Conservation (phyloP, 2,888 invertebrate genomes). For the Zygaena filipendulae region DNA sequence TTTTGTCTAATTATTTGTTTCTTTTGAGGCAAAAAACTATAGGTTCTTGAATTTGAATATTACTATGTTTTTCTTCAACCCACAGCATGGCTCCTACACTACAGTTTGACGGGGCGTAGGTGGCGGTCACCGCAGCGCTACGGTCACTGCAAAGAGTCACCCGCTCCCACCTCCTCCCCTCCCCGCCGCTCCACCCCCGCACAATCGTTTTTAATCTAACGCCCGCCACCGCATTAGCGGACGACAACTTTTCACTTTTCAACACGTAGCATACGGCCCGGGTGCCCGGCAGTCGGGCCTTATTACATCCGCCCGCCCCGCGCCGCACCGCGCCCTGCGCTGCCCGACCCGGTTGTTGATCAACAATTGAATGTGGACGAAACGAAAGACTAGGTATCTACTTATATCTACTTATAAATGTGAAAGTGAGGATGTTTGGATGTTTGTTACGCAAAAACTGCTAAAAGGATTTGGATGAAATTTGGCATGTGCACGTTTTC, state of each 20-base stretch:
- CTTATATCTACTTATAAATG: too few species aligned
- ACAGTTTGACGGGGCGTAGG: constrained; percentile 6
- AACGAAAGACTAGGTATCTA: too few species aligned
- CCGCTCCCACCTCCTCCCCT: constrained; percentile 2
- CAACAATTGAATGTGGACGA: too few species aligned
- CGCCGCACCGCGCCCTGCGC: neutral
- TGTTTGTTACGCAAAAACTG: too few species aligned
- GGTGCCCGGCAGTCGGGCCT: neutral
- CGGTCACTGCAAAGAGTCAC: too few species aligned
- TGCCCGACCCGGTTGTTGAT: constrained; percentile 10
- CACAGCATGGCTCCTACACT: constrained; percentile 6
- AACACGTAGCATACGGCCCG: constrained; percentile 7
- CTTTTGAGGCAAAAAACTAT: too few species aligned
- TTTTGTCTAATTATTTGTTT: too few species aligned
- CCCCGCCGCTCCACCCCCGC: constrained; percentile 12
- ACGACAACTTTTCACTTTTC: constrained; percentile 20
- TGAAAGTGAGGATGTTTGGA: too few species aligned
- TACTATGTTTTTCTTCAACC: too few species aligned
- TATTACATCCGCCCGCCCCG: neutral
- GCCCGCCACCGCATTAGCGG: constrained; percentile 15
- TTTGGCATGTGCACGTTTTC: too few species aligned
- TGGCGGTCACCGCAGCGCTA: constrained; percentile 2
- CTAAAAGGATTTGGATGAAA: too few species aligned
- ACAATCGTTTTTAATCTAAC: constrained; percentile 21
- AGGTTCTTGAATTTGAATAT: too few species aligned